A percentile compares a stretch with the other conserved stretches of the same genome.
Conservation (phyloP, 1,140 invertebrate species). For the Harlomillsia oculata region DNA sequence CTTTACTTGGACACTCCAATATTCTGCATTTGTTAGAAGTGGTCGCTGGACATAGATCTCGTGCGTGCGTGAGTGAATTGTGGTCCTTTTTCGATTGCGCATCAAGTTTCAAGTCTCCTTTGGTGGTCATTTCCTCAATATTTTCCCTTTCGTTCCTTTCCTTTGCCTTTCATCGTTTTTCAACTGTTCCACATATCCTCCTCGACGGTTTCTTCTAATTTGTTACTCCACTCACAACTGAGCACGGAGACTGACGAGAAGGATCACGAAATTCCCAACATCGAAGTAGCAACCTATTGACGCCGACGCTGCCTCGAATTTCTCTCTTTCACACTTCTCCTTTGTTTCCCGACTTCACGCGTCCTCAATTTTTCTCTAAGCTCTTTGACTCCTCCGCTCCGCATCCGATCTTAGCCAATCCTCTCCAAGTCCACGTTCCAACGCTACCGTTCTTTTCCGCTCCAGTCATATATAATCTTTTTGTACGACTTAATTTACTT, state of each 20-base stretch:
- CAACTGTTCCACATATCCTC: conserved; percentile 22
- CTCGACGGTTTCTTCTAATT: conserved; percentile 25
- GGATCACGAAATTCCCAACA: no score
- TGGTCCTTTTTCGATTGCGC: conserved; percentile 5
- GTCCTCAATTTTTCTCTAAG: conserved; percentile 20
- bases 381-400: conserved; percentile 17
- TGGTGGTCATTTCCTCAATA: conserved; percentile 22
- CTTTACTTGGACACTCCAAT: no score
- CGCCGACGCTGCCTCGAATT: conserved; percentile 23
- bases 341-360: conserved; percentile 23
- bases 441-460: conserved; percentile 11
- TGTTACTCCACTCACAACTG: conserved; percentile 27
- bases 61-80: not conserved
- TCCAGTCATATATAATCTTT: no score
- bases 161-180: conserved; percentile 4
- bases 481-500: no score
- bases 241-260: no score
- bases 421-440: not conserved
- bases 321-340: conserved; percentile 23
- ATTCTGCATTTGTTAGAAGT: no score
- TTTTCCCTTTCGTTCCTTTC: conserved; percentile 17
- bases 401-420: conserved; percentile 9
- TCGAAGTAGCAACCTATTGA: conserved; percentile 27
- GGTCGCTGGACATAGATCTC: no score
- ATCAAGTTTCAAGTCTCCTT: conserved; percentile 15